These are phyloP conservation scores for Eupithecia pulchellata DNA, from an alignment of 2,888 invertebrate species.

Conservation along the genomic window DNA sequence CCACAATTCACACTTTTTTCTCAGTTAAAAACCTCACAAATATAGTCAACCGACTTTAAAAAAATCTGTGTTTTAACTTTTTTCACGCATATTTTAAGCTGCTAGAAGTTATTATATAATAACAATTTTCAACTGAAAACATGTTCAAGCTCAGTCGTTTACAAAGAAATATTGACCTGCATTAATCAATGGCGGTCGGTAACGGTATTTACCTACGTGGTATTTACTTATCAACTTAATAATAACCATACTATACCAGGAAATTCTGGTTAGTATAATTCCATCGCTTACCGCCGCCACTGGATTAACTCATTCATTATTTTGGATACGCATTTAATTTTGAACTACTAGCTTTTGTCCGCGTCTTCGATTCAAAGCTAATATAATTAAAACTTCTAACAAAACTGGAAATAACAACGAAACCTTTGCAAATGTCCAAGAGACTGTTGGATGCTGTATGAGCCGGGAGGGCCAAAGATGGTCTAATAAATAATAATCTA, in stretches of 20 bases:
- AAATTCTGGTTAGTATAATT: slow-evolving; percentile 19
- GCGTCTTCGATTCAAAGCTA: background rate
- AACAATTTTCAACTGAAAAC: background rate
- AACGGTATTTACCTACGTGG: background rate
- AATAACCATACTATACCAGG: slow-evolving; percentile 11
- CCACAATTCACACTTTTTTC: too few species aligned
- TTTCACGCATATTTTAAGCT: background rate
- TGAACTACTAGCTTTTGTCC: background rate
- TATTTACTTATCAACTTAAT: slow-evolving; percentile 9
- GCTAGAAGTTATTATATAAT: background rate
- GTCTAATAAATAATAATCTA: too few species aligned
- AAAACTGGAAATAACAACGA: too few species aligned
- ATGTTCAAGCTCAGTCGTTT: background rate
- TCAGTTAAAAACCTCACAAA: too few species aligned
- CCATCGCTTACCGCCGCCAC: slow-evolving; percentile 9
- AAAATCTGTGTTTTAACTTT: background rate
- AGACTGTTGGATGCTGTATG: too few species aligned
- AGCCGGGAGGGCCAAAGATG: too few species aligned
- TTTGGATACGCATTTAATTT: slow-evolving; percentile 14
- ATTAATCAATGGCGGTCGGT: background rate
- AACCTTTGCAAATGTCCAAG: too few species aligned
- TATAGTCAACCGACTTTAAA: background rate
- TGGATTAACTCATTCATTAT: slow-evolving; percentile 25
- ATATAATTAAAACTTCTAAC: too few species aligned
- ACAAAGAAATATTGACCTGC: background rate